Evolutionary conservation across 2,888 invertebrate species (phyloP), one percentile per base, ranked within the genome.

Genomic region (Amblyjoppa fuscipennis): DNA sequence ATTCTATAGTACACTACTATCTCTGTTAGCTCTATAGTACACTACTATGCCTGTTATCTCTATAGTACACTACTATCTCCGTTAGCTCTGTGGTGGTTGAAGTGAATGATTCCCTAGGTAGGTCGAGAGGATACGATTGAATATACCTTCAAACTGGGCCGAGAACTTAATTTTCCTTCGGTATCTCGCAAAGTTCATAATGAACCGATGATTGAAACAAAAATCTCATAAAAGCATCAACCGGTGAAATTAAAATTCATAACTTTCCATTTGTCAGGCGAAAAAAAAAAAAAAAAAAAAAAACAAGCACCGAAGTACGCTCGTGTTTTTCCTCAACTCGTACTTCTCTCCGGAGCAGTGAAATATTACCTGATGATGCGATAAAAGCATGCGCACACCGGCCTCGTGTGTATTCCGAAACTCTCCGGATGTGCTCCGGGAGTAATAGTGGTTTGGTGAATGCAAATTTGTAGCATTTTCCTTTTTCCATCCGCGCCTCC

Each of bases 401-500:
- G 13, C 7, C 61, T 16, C 41, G 28, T 20, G 66, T 68, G 68
- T 34, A 73, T 73, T 53, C 34, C 51, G 16, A 70, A 73, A 51
- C 45, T 73, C 38, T 11, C 9, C 53, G 51, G 13, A 31, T 28
- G 73, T 20, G 66, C 31, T 31, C 16, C 38, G 71, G 49, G 70
- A 51, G 64, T 34, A 13, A 34, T 64, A 34, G 64, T 71, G 45
- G 66, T 61, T 71, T 20, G 51, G 20, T 53, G 53, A 34, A 73
- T 71, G 64, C 53, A 80, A 80, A 80, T 80, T 80, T 73, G 53
- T 66, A 64, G 53, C 80, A 13, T 80, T 80, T 73, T 73, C 49
- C 79, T 38, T 71, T 80, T 64, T 16, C 68, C 68, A 68, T 68
- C 68, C 68, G 68, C 66, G 56, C 66, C 77, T 56, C 76, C 34